Base-by-base conservation (phyloP, 2,888 invertebrate species). In the Therioaphis trifolii region DNA sequence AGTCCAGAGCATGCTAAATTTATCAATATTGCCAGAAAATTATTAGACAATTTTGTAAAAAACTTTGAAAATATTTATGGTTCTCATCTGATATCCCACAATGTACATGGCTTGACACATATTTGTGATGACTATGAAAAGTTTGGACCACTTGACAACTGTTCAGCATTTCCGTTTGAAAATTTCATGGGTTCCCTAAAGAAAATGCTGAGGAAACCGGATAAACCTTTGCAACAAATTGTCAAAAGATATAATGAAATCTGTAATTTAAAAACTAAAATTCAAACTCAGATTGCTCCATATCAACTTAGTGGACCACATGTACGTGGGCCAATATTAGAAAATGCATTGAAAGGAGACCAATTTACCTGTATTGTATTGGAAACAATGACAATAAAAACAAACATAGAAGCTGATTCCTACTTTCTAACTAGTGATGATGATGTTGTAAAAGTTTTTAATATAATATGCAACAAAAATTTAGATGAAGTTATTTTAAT, bases 11-110 rank as follows among this genome's bases (percentile, higher is more conserved):
- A n/a, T n/a, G n/a, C n/a, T n/a, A n/a, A n/a, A n/a, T 49, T 49
- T 69, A 69, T 69, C 43, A 46, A 43, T 11, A 14, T 71, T 71
- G 24, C 71, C 27, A 14, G 71, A 18, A 71, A 14, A 71, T 27
- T 71, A 40, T 68, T 49, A 71, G 71, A 71, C 27, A 71, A 71
- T 49, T 71, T 71, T 71, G 71, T 71, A 49, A 71, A 71, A 27
- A 15, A 71, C 24, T 71, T 71, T 71, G 71, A 71, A 71, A 71
- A 71, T 27, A 49, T 71, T 5, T 71, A 71, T 71, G 71, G 71
- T 18, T 49, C 27, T 49, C 71, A 69, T 69, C 43, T 69, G 24
- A 71, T 71, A 14, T 71, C 71, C 15, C 71, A 71, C 7, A 71
- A 71, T 11, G 27, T 71, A 27, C 46, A 71, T 71, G 71, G 71